Evolutionary conservation across 1,140 invertebrate species (phyloP).

Genomic region (Uloborus diversus): DNA sequence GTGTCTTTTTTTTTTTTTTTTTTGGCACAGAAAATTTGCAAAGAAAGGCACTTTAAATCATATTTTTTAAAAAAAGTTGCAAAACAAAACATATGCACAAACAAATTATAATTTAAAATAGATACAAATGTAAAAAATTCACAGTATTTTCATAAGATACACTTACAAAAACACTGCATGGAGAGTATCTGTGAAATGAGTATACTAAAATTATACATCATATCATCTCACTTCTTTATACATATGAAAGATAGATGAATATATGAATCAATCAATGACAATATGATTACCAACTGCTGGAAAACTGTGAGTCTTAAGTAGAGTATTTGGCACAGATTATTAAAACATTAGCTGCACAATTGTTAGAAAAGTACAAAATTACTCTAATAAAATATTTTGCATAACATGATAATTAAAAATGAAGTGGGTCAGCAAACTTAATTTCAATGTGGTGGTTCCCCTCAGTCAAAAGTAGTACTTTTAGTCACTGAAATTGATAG

Average conservation of each 20-base stretch:
- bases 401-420: slow-evolving; percentile 6
- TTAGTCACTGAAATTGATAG: not conserved
- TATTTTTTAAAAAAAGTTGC: too few relatives aligned
- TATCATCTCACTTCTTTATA: too few relatives aligned
- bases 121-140: too few relatives aligned
- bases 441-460: not conserved
- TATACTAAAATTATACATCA: too few relatives aligned
- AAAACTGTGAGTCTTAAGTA: slow-evolving; percentile 25
- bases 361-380: slow-evolving; percentile 48
- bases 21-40: too few relatives aligned
- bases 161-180: too few relatives aligned
- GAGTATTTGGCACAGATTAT: slow-evolving; percentile 46
- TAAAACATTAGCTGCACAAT: slow-evolving; percentile 32
- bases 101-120: too few relatives aligned
- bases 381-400: slow-evolving; percentile 11
- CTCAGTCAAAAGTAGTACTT: not conserved
- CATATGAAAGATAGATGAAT: not conserved
- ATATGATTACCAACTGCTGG: not conserved
- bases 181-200: too few relatives aligned
- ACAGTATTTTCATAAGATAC: too few relatives aligned
- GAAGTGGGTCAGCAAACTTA: not conserved
- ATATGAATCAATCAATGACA: not conserved
- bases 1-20: too few relatives aligned
- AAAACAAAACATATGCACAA: too few relatives aligned
- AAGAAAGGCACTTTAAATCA: too few relatives aligned